These are phyloP conservation scores for Enoplosus armatus DNA, from an alignment of 2,797 vertebrate species.

Conservation along the genomic window DNA sequence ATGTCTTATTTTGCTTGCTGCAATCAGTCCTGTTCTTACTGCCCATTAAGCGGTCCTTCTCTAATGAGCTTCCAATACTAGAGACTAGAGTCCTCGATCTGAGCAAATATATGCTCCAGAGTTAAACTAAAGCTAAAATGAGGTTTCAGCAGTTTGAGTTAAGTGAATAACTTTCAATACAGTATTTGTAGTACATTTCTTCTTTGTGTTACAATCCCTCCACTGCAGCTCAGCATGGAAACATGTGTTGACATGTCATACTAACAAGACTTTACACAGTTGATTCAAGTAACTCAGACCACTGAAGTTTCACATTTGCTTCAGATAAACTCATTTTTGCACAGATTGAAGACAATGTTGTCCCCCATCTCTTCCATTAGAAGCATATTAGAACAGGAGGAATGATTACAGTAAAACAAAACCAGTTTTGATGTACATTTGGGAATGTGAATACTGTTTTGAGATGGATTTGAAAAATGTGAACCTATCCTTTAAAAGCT, in stretches of 20 bases:
- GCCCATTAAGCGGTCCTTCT: not conserved
- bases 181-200: not conserved
- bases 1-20: constrained; percentile 9
- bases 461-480: not conserved
- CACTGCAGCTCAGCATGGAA: not conserved
- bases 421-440: not conserved
- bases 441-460: not conserved
- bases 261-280: not conserved
- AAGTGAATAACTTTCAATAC: not conserved
- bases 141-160: not conserved
- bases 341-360: not conserved
- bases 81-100: not conserved
- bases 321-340: not conserved
- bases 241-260: not conserved
- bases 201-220: not conserved
- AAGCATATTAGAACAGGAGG: not conserved
- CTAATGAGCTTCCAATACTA: not conserved
- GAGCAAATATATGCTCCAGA: not conserved
- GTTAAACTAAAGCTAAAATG: not conserved
- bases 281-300: not conserved
- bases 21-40: constrained; percentile 2
- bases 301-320: not conserved
- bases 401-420: constrained; percentile 19
- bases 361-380: not conserved
- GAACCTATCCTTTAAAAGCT: constrained; percentile 36